Base-by-base conservation (phyloP, 1,140 invertebrate species). In the Drosophila bocqueti region DNA sequence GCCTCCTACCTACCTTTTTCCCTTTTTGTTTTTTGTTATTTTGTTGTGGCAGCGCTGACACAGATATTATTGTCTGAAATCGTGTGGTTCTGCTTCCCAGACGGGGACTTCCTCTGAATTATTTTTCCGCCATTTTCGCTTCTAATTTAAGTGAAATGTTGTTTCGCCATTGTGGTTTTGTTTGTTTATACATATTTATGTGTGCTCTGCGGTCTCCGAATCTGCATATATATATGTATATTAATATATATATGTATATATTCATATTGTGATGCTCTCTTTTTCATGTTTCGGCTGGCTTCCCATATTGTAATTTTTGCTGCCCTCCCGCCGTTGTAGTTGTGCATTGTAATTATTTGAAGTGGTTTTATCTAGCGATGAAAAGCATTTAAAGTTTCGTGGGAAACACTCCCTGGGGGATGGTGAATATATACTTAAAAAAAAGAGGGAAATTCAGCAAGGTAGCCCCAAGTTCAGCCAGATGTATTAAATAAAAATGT, bases 51-150 rank as follows among this genome's bases (percentile, higher is more conserved):
- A 55, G 54, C 34, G 54, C 83, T 86, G 84, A 86, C 83, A 86
- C 74, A 86, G 83, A 86, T 86, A 87, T 87, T 86, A 86, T 86
- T 87, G 83, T 86, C 83, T 89, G 85, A 76, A 71, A 79, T 82
- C 75, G 76, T 79, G 76, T 61, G 43, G 58, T 62, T 69, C 50
- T 58, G 38, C 67, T 63, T 69, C 64, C 81, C 59, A 79, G 83
- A 74, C 67, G 73, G 52, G 45, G 64, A 77, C 49, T 77, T 77
- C 74, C 75, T 68, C 84, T 87, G 60, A 80, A 74, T 76, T 83
- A 77, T 83, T 86, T 82, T 80, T 89, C 76, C 76, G 59, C 78
- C 78, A 86, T 85, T 85, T 82, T 82, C 52, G 77, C 66, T 83
- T 86, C 84, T 86, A 87, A 89, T 86, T 86, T 79, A 79, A 83